Percentiles rank a stretch among this genome's conserved stretches.
Conservation (phyloP, 2,797 vertebrate genomes). For the Urocyon cinereoargenteus region DNA sequence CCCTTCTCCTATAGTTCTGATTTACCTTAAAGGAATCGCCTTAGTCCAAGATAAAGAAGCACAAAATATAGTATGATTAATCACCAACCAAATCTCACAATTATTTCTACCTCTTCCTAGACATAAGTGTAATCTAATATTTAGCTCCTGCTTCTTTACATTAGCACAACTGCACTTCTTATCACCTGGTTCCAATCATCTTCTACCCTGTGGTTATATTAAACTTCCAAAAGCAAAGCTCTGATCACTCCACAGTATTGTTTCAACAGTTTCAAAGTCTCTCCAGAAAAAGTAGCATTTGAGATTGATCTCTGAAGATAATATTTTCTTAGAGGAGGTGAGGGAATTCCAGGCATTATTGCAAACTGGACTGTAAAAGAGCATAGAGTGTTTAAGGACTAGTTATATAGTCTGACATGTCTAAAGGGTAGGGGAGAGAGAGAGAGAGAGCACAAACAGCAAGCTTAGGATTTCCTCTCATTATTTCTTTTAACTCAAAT, state of each 20-base stretch:
- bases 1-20: not conserved
- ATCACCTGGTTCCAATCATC: not conserved
- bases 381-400: not conserved
- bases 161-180: not conserved
- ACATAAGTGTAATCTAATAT: not conserved
- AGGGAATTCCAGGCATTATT: not conserved
- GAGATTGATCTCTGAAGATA: not conserved
- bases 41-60: not conserved
- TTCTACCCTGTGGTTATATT: not conserved
- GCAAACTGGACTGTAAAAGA: not conserved
- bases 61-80: not conserved
- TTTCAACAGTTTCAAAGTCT: slow-evolving; percentile 20
- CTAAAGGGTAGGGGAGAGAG: not conserved
- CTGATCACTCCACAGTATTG: not conserved
- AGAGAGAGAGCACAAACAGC: not conserved
- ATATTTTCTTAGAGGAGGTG: not conserved
- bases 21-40: slow-evolving; percentile 23
- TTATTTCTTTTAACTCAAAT: not conserved
- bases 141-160: not conserved
- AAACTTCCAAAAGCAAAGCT: not conserved
- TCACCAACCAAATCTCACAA: not conserved
- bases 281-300: not conserved
- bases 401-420: not conserved
- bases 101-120: not conserved
- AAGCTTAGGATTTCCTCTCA: not conserved